Base-by-base conservation (phyloP, 2,888 invertebrate genomes). In the Meandrusa payeni region DNA sequence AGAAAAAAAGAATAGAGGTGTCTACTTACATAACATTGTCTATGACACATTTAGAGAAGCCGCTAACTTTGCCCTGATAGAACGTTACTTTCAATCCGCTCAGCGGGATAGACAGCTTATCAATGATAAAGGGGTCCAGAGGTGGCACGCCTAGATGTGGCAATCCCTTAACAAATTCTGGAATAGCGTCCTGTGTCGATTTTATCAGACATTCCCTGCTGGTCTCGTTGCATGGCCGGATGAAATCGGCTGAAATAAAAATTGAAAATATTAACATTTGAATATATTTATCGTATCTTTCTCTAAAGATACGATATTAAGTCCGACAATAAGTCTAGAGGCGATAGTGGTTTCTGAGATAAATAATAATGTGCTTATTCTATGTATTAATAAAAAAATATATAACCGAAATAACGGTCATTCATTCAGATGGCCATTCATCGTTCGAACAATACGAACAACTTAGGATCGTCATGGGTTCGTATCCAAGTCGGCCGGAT, bases 201-300 rank as follows among this genome's bases (percentile, higher is more conserved):
- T 71, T 71, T 1, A 80, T 49, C 0, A 86, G 54, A 24, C 87
- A 86, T 23, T 57, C 71, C 33, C 62, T 58, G 3, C 67, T 62
- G 0, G 85, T 80, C 0, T 56, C 66, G 32, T 76, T 76, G 56
- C 86, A 87, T 0, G 83, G 81, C 20, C 67, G 71, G 26, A 87
- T 86, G 53, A 44, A 87, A 52, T 85, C 80, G 20, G 87, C 87
- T 87, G 67, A 12, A 67, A 71, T n/a, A n/a, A n/a, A n/a, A n/a
- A n/a, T n/a, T n/a, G n/a, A n/a, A n/a, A n/a, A n/a, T n/a, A n/a
- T n/a, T n/a, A n/a, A n/a, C n/a, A n/a, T n/a, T n/a, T n/a, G n/a
- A n/a, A n/a, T n/a, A n/a, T n/a, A n/a, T n/a, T n/a, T n/a, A n/a
- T n/a, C n/a, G n/a, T n/a, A n/a, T n/a, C n/a, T n/a, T n/a, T n/a